phyloP scores from a whole-genome alignment of 2,888 invertebrate genomes.

The Mythimna lalbum region DNA sequence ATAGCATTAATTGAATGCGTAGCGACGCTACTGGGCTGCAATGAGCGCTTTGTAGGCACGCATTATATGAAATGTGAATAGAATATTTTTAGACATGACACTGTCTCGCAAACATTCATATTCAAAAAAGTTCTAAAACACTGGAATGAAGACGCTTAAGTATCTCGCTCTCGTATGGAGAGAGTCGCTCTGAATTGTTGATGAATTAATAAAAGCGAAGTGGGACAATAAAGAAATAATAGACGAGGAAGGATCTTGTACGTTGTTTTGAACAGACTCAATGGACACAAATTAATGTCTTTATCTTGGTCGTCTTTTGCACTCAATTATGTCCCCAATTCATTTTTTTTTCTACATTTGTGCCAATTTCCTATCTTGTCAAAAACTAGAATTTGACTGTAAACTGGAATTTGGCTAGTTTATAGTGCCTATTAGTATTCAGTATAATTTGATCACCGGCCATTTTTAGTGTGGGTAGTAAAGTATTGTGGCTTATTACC shows the following conservation, averaged over 20 bases:
- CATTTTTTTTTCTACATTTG: not conserved
- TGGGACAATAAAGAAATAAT: slow-evolving; percentile 69
- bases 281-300: slow-evolving; percentile 54
- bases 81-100: slow-evolving; percentile 76
- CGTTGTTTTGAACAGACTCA: slow-evolving; percentile 30
- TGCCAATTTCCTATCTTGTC: not conserved
- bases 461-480: slow-evolving; percentile 11
- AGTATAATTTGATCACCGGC: not conserved
- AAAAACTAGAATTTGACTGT: not conserved
- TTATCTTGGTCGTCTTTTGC: slow-evolving; percentile 17
- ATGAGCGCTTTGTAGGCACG: slow-evolving; percentile 68
- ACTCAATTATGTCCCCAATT: not conserved
- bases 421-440: not conserved
- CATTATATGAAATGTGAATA: slow-evolving; percentile 69
- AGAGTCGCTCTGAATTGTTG: slow-evolving; percentile 58
- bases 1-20: slow-evolving; percentile 77
- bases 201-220: slow-evolving; percentile 66
- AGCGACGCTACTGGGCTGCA: slow-evolving; percentile 68
- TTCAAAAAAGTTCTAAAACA: slow-evolving; percentile 56
- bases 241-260: slow-evolving; percentile 52
- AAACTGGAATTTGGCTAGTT: slow-evolving; percentile 4
- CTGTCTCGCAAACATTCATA: slow-evolving; percentile 61
- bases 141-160: slow-evolving; percentile 40
- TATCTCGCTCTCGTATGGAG: slow-evolving; percentile 49
- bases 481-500: not conserved